phyloP scores from a whole-genome alignment of 2,797 vertebrate genomes.

The Staurois parvus region DNA sequence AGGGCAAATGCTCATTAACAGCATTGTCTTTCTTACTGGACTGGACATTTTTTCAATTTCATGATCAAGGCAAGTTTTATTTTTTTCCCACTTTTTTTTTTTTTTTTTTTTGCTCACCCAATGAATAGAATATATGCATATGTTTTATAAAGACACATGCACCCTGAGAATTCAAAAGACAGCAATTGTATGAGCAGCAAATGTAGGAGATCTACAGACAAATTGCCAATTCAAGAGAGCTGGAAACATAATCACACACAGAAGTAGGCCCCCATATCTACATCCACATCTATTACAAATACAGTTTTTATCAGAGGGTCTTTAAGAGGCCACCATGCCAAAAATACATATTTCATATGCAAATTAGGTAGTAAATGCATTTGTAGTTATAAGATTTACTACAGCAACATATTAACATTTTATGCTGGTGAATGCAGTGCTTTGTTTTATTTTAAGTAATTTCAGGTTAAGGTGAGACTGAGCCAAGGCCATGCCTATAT shows the following conservation, averaged over 20 bases:
- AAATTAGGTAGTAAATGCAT: background rate
- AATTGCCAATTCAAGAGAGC: background rate
- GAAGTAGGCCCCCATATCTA: background rate
- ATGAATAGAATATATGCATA: background rate
- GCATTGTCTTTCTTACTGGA: background rate
- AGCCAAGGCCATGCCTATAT: no score
- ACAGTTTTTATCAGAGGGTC: background rate
- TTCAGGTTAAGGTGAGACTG: background rate
- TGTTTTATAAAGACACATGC: background rate
- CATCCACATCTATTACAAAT: background rate
- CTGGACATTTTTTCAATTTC: background rate
- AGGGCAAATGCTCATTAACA: slow-evolving; percentile 54
- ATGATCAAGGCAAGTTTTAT: background rate
- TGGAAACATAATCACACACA: background rate
- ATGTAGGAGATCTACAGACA: background rate
- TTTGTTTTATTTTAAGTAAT: no score
- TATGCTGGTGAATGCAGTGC: background rate
- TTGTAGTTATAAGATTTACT: no score
- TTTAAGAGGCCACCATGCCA: no score
- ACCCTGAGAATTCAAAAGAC: background rate
- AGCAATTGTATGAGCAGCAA: background rate
- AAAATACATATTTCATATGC: no score
- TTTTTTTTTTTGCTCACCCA: no score
- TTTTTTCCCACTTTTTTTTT: no score
- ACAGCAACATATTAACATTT: background rate